A percentile compares a stretch with the other conserved stretches of the same genome.
phyloP scores from a whole-genome alignment of 92 coral and sea anemone genomes.

The Zoanthus sociatus region DNA sequence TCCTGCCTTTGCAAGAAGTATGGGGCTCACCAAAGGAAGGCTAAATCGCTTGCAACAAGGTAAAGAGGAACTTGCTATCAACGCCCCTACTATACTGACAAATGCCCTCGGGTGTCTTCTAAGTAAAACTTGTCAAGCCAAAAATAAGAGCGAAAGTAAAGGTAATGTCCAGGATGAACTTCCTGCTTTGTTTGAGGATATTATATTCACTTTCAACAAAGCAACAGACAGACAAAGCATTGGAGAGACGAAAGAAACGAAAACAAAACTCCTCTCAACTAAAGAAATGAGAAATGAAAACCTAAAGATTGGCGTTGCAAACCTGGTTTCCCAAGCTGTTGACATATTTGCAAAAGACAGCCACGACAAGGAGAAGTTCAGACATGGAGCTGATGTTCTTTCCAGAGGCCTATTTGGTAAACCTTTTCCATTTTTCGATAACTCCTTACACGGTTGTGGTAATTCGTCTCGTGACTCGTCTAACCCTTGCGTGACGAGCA shows the following conservation, averaged over 20 bases:
- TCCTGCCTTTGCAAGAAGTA: slow-evolving; percentile 24
- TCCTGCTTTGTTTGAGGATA: background rate
- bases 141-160: background rate
- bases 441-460: background rate
- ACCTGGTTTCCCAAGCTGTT: slow-evolving; percentile 15
- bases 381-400: background rate
- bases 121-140: too few relatives aligned
- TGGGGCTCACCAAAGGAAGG: background rate
- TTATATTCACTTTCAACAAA: background rate
- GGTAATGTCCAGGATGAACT: background rate
- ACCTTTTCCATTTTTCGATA: background rate
- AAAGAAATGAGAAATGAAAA: background rate
- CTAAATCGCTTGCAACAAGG: background rate
- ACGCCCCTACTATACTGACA: background rate
- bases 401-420: slow-evolving; percentile 7
- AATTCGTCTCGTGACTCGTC: background rate
- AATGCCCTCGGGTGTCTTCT: background rate
- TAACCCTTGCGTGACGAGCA: background rate
- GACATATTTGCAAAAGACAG: background rate
- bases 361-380: background rate
- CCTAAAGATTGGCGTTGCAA: background rate
- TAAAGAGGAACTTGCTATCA: background rate
- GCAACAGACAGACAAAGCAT: background rate
- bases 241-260: background rate
- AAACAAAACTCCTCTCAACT: background rate